A percentile compares a stretch with the other conserved stretches of the same genome.
These are phyloP conservation scores for Myotis yumanensis DNA, from an alignment of 2,113 vertebrate species.

Conservation along the genomic window DNA sequence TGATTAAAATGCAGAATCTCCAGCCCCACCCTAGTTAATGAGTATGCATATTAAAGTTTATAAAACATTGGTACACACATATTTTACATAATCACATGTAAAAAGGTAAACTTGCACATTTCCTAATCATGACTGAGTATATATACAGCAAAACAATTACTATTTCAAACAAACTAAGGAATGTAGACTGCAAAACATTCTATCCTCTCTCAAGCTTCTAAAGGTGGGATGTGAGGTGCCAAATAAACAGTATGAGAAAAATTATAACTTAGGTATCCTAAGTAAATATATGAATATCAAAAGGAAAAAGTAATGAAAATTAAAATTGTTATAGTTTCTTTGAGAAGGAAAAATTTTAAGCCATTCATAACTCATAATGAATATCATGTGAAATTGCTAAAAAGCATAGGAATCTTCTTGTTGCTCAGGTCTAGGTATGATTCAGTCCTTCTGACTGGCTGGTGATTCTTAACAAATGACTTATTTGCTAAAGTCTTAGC, in stretches of 20 bases:
- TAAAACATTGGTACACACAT: not conserved
- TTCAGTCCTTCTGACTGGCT: not conserved
- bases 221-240: not conserved
- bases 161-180: not conserved
- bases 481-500: not conserved
- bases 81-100: not conserved
- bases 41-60: not conserved
- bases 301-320: not conserved
- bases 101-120: not conserved
- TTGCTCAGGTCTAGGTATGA: not conserved
- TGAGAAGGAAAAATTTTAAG: not conserved
- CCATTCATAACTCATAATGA: not conserved
- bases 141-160: not conserved
- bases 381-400: not conserved
- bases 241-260: not conserved
- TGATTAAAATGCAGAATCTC: not conserved
- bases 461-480: not conserved
- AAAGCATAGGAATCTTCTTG: not conserved
- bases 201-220: not conserved
- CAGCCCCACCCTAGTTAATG: not conserved
- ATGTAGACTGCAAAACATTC: not conserved
- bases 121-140: not conserved
- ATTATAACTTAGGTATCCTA: not conserved
- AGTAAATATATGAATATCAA: not conserved
- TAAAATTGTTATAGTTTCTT: not conserved